A percentile compares a stretch with the other conserved stretches of the same genome.
Evolutionary conservation across 2,797 vertebrate species (phyloP).

Genomic region (Sciurus vulgaris): DNA sequence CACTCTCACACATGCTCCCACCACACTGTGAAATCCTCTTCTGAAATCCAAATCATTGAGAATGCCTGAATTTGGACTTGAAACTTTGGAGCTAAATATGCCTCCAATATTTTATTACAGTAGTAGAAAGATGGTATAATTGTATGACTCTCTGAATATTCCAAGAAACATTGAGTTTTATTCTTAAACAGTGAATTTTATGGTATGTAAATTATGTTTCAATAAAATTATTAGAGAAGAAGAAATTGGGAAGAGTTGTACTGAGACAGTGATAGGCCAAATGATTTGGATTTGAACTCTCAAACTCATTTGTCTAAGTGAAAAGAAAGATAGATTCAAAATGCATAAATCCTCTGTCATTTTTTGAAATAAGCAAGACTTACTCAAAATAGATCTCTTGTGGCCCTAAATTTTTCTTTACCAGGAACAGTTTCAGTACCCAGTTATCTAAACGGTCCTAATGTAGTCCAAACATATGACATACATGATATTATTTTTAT

Average conservation of each 20-base stretch:
- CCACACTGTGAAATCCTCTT: neutral
- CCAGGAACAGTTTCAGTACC: neutral
- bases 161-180: neutral
- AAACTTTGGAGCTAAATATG: neutral
- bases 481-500: neutral
- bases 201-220: neutral
- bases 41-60: neutral
- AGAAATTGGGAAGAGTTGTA: neutral
- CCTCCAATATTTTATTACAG: neutral
- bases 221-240: neutral
- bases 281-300: neutral
- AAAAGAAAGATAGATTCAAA: neutral
- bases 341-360: neutral
- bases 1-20: too few species aligned
- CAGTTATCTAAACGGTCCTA: neutral
- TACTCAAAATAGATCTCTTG: neutral
- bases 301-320: neutral
- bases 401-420: neutral
- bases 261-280: neutral
- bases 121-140: neutral
- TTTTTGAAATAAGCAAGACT: neutral
- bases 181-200: neutral
- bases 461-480: neutral
- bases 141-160: neutral
- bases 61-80: neutral